Conservation (phyloP, 2,888 invertebrate species). For the Malacosoma neustria region DNA sequence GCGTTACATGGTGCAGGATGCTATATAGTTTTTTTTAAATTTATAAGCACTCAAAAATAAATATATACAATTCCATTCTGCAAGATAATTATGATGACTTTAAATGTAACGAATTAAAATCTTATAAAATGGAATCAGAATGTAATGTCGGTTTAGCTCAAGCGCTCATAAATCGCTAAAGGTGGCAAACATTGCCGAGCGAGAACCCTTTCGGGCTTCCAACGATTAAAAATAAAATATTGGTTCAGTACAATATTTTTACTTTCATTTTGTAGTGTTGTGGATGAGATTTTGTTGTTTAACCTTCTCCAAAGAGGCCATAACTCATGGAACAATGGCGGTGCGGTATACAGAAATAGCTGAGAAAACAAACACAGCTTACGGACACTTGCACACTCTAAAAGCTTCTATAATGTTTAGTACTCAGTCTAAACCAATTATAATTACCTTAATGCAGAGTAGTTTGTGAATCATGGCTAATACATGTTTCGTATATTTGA, state of each 20-base stretch:
- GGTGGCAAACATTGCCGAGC: conserved; percentile 9
- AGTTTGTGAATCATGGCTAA: too few relatives aligned
- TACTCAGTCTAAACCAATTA: not conserved
- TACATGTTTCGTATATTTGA: too few relatives aligned
- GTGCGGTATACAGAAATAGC: conserved; percentile 53
- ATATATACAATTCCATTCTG: too few relatives aligned
- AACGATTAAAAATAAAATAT: conserved; percentile 32
- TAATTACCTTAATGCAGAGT: not conserved
- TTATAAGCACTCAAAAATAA: too few relatives aligned
- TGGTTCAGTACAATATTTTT: conserved; percentile 20
- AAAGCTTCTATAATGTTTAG: conserved; percentile 18
- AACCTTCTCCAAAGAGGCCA: conserved; percentile 44
- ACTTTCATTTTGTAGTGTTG: conserved; percentile 18
- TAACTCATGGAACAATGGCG: conserved; percentile 62
- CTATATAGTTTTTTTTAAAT: too few relatives aligned
- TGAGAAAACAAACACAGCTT: conserved; percentile 46
- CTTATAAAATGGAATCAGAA: too few relatives aligned
- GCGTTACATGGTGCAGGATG: too few relatives aligned
- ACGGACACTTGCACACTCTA: conserved; percentile 26
- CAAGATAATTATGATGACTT: too few relatives aligned
- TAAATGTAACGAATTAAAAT: too few relatives aligned
- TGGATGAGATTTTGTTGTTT: conserved; percentile 38
- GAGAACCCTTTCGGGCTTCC: conserved; percentile 18
- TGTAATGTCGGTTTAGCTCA: not conserved
- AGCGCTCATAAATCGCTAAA: not conserved